Evolutionary conservation across 1,140 invertebrate genomes (phyloP), one percentile per base, ranked within the genome.

Genomic region (Ceratina australensis): DNA sequence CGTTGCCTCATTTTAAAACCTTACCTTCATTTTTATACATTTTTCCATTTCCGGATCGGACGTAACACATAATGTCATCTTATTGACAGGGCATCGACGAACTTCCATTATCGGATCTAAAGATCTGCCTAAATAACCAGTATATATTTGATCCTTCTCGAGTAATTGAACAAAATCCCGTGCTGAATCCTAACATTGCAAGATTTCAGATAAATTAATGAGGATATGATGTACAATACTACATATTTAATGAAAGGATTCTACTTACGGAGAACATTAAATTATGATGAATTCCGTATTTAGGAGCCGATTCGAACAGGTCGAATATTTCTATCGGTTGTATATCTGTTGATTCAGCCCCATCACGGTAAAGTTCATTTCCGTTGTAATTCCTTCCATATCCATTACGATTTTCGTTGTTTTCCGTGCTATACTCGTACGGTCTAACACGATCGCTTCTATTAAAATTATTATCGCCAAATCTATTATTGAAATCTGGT

Each of bases 21-120:
- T 42, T 92, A 98, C 97, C 93, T 95, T 97, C 98, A 99, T 99
- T 91, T 96, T 96, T 49, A 96, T 91, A 90, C 98, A 99, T 93
- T 99, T 99, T 33, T 96, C 95, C 91, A 97, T 94, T 92, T 99
- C 98, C 0, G 95, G 93, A 63, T 97, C 95, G 0, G 98, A 99
- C 1, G 97, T 98, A 10, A 99, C 96, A 90, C 98, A 99, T 8
- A 98, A 87, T 0, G 94, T 95, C 92, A 98, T 97, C 24, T 93
- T 91, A 47, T 94, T 93, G 8, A 98, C 95, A 0, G 97, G 96
- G 91, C 97, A 98, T 64, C 95, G 93, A 65, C 96, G 93, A 4
- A 98, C 93, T 18, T 94, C 95, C 64, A 96, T 90, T 71, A 98
- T 96, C 0, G 94, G 92, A 54, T 95, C 92, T 66, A 97, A 92